Conservation (phyloP, 2,888 invertebrate species). For the Oscheius sp. region DNA sequence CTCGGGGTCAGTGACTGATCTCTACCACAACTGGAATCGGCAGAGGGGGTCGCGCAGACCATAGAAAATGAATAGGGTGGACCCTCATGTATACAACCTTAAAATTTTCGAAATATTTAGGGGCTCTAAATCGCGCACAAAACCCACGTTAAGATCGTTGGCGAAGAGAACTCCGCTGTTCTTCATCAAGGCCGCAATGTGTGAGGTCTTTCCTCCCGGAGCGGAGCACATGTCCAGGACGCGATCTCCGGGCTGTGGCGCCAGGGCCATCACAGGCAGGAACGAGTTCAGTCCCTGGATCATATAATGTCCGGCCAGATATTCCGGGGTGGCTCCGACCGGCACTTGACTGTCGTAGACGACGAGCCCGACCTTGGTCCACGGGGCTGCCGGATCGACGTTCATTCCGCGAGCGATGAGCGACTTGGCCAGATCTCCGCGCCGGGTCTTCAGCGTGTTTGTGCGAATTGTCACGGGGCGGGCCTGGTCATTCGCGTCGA, state of each 20-base stretch:
- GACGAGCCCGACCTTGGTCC: constrained; percentile 97
- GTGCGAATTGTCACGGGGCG: constrained; percentile 94
- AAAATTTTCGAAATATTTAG: neutral
- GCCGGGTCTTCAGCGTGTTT: constrained; percentile 87
- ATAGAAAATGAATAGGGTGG: too few relatives aligned
- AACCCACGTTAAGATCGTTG: constrained; percentile 86
- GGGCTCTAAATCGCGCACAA: neutral
- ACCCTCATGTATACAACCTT: too few relatives aligned
- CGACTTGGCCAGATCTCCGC: constrained; percentile 78
- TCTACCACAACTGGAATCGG: too few relatives aligned
- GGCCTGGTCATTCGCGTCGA: constrained; percentile 94
- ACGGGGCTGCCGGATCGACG: constrained; percentile 95
- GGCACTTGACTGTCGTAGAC: constrained; percentile 96
- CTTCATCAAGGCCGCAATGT: constrained; percentile 96
- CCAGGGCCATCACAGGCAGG: constrained; percentile 95
- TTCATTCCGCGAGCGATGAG: constrained; percentile 96
- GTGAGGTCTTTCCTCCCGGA: constrained; percentile 97
- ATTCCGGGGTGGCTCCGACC: constrained; percentile 96
- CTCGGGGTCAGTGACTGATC: too few relatives aligned
- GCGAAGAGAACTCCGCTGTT: constrained; percentile 91
- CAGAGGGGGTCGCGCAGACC: too few relatives aligned
- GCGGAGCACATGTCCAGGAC: constrained; percentile 97
- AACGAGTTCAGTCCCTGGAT: constrained; percentile 86
- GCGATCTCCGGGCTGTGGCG: constrained; percentile 84
- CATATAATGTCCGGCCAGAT: constrained; percentile 96